phyloP scores from a whole-genome alignment of 1,140 invertebrate species.

The Eurosta solidaginis region DNA sequence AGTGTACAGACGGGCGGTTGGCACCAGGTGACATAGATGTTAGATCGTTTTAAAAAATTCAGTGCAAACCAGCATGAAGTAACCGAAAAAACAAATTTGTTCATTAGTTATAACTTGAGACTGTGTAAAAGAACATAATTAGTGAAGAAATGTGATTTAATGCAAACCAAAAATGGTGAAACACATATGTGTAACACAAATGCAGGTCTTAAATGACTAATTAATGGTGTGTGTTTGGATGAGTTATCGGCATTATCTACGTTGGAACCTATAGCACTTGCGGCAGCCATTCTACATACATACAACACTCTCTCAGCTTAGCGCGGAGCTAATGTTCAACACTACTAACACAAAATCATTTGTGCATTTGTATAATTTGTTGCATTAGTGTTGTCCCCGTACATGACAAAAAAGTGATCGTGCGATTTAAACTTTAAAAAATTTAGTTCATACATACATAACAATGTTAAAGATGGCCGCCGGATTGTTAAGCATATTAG shows the following conservation, averaged over 20 bases:
- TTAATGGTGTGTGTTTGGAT: neutral
- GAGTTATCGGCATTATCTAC: neutral
- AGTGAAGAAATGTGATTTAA: neutral
- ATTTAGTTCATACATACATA: no score
- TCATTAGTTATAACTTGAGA: neutral
- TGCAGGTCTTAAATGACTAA: neutral
- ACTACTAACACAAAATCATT: neutral
- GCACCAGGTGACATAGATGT: neutral
- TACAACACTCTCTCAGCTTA: neutral
- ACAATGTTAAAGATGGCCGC: constrained; percentile 17
- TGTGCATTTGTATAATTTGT: neutral
- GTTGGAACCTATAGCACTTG: neutral
- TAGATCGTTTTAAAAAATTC: neutral
- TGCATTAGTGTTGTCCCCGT: neutral
- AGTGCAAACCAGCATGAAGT: neutral
- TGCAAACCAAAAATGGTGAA: no score
- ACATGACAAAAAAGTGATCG: neutral
- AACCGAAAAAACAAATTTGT: neutral
- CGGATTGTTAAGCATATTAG: no score
- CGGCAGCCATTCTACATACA: neutral
- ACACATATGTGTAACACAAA: neutral
- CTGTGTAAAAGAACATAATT: neutral
- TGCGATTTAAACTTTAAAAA: neutral
- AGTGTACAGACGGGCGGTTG: constrained; percentile 3
- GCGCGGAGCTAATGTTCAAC: no score